Evolutionary conservation across 2,888 invertebrate genomes (phyloP).

Genomic region (Drosophila mimetica): DNA sequence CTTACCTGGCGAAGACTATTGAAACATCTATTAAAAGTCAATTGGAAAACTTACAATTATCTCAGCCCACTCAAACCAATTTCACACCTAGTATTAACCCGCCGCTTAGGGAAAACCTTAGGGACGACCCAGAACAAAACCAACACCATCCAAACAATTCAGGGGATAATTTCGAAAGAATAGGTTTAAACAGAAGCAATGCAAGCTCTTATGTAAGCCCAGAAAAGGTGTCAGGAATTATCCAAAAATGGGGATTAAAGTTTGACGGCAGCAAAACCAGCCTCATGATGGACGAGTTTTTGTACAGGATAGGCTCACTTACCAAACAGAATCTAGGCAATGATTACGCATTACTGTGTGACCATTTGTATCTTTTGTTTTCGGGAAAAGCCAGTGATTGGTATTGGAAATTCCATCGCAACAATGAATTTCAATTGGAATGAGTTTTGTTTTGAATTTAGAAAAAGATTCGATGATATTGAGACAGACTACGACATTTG

Average conservation of each 20-base stretch:
- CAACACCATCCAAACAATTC: no score
- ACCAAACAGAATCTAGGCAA: conserved; percentile 4
- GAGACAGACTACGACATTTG: conserved; percentile 7
- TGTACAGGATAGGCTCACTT: conserved; percentile 5
- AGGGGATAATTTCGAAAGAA: no score
- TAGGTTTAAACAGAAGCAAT: no score
- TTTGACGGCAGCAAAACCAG: conserved; percentile 1
- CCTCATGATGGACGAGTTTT: not conserved
- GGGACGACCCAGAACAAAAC: no score
- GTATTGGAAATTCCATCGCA: conserved; percentile 10
- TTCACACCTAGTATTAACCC: no score
- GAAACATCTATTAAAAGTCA: no score
- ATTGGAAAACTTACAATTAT: no score
- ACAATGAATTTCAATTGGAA: conserved; percentile 7
- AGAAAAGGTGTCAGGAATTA: conserved; percentile 5
- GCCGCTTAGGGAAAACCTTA: no score
- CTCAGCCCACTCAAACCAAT: no score
- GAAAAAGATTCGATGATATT: conserved; percentile 4
- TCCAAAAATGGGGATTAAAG: conserved; percentile 3
- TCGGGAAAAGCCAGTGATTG: conserved; percentile 5
- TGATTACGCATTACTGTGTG: conserved; percentile 4
- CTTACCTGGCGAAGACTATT: no score
- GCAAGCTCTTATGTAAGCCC: no score
- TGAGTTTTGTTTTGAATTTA: conserved; percentile 4
- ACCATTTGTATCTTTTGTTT: conserved; percentile 7